Conservation (phyloP, 2,888 invertebrate species). For the Trissolcus brochymenae region DNA sequence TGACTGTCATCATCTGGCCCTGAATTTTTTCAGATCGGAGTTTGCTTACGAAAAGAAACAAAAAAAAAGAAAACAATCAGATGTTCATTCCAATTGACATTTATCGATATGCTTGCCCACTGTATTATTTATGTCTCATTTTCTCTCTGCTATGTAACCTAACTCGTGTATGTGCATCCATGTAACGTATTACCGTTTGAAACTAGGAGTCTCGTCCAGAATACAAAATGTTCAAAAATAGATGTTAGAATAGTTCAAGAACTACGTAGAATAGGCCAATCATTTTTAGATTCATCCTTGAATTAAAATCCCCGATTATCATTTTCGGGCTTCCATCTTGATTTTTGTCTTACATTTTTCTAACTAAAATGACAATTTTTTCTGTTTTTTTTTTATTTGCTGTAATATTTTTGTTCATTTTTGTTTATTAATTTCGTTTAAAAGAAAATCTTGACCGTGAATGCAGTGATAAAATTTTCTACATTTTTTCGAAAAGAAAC, state of each 20-base stretch:
- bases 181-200: slow-evolving; percentile 65
- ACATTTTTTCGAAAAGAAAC: neutral
- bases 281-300: slow-evolving; percentile 56
- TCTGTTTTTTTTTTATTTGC: neutral
- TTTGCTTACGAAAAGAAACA: too few species aligned
- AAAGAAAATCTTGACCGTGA: neutral
- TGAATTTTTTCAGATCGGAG: neutral
- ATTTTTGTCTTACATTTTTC: slow-evolving; percentile 9
- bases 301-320: slow-evolving; percentile 44
- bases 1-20: slow-evolving; percentile 50
- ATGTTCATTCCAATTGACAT: slow-evolving; percentile 49
- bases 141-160: slow-evolving; percentile 71
- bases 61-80: slow-evolving; percentile 14
- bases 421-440: neutral
- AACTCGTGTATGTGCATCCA: slow-evolving; percentile 73
- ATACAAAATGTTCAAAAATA: slow-evolving; percentile 62
- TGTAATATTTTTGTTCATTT: slow-evolving; percentile 4
- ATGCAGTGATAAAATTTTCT: neutral
- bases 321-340: slow-evolving; percentile 25
- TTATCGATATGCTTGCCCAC: slow-evolving; percentile 68
- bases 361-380: neutral
- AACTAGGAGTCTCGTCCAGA: slow-evolving; percentile 62
- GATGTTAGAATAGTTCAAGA: slow-evolving; percentile 67
- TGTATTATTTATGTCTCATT: slow-evolving; percentile 70
- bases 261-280: slow-evolving; percentile 60